Conservation (phyloP, 1,140 invertebrate species). For the Pogonognathellus flavescens region DNA sequence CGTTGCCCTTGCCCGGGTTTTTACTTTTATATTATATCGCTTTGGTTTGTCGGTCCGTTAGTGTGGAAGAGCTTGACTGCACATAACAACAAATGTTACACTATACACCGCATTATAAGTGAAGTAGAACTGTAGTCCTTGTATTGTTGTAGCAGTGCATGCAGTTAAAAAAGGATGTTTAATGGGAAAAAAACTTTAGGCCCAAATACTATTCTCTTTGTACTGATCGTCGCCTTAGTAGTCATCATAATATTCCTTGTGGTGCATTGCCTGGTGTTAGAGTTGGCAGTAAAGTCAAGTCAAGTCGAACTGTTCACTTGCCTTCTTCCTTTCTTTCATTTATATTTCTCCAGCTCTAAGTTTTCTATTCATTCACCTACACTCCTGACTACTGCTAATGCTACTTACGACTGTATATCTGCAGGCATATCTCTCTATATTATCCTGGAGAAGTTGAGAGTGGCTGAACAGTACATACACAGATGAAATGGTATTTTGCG, state of each 20-base stretch:
- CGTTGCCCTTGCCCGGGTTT: constrained; percentile 33
- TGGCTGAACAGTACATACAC: constrained; percentile 44
- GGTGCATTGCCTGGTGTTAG: not conserved
- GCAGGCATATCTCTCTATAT: not conserved
- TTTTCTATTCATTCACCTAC: not conserved
- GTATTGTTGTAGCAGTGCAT: no score
- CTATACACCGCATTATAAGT: not conserved
- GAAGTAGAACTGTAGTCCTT: no score
- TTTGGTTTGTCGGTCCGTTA: constrained; percentile 36
- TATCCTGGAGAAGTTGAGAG: constrained; percentile 13
- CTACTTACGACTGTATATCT: not conserved
- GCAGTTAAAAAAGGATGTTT: not conserved
- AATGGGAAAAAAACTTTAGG: not conserved
- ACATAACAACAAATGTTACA: constrained; percentile 21
- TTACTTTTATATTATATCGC: constrained; percentile 9
- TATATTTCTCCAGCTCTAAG: constrained; percentile 2
- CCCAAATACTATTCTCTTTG: not conserved
- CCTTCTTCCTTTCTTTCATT: constrained; percentile 37
- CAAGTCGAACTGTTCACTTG: constrained; percentile 20
- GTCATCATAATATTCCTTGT: not conserved
- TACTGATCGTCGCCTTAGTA: not conserved
- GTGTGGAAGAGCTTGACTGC: not conserved
- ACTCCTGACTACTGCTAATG: not conserved
- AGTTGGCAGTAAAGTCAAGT: not conserved
- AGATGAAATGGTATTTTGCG: constrained; percentile 66